Evolutionary conservation across 1,140 invertebrate species (phyloP), one percentile per base, ranked within the genome.

Genomic region (Hormaphis cornu): DNA sequence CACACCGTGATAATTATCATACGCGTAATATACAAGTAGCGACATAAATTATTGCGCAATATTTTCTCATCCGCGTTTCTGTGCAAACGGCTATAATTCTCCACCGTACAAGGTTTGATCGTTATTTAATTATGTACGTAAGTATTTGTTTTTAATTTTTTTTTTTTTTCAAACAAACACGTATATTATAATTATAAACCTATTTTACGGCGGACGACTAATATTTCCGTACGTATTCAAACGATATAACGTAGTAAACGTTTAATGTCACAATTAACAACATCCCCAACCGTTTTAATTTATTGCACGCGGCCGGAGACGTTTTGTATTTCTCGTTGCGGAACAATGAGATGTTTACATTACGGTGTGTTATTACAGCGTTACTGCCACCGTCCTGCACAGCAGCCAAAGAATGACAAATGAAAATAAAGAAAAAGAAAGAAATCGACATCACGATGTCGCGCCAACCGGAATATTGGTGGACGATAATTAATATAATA

Each of bases 111-210:
- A 40, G 54, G 54, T 3, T 14, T 58, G 54, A 58, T 58, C 54
- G 40, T 40, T 20, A 58, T 58, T 40, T 58, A 58, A 58, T 58
- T 40, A 40, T 40, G 18, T 35, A 22, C 12, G 4, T n/a, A n/a
- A n/a, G n/a, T 30, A 3, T n/a, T 16, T 42, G n/a, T 42, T 16
- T 50, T 24, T 48, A 24, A 24, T 26, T 16, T 1, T 18, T 56
- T 3, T 35, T 20, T 30, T 22, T 40, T 58, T 56, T 56, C 14
- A 37, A 58, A 35, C 54, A 40, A 58, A 58, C 35, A 9, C 18
- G n/a, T 56, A 56, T n/a, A n/a, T n/a, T n/a, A n/a, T 16, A 56
- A 56, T 56, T 56, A 58, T 40, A 58, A 58, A 24, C 54, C 8
- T 14, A 58, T 40, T 58, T 24, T 22, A 24, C 37, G n/a, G 7